Conservation (phyloP, 1,140 invertebrate species). For the Drosophila guanche region DNA sequence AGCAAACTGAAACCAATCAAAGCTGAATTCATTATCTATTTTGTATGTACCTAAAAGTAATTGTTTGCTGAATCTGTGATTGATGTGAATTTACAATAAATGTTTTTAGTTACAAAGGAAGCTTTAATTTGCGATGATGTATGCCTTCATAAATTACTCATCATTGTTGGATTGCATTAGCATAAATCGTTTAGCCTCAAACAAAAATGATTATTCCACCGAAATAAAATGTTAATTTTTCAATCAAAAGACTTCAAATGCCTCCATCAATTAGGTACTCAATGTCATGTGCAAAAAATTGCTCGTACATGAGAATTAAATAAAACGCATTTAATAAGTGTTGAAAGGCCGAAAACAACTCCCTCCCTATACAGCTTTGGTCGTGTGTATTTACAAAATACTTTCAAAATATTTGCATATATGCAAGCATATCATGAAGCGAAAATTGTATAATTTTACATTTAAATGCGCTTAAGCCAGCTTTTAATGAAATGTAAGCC, state of each 20-base stretch:
- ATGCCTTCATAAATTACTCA: no score
- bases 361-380: slow-evolving; percentile 23
- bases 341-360: slow-evolving; percentile 21
- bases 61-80: no score
- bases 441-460: slow-evolving; percentile 74
- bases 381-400: slow-evolving; percentile 57
- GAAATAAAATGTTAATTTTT: slow-evolving; percentile 2
- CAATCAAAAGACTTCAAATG: slow-evolving; percentile 11
- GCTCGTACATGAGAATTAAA: slow-evolving; percentile 25
- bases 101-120: no score
- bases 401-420: slow-evolving; percentile 68
- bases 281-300: slow-evolving; percentile 29
- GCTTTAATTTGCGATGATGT: no score
- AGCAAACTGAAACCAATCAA: no score
- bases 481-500: slow-evolving; percentile 75
- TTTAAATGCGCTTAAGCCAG: slow-evolving; percentile 73
- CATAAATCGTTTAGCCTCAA: no score
- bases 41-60: no score
- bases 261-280: slow-evolving; percentile 15
- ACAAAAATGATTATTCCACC: not conserved
- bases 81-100: no score
- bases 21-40: no score
- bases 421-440: slow-evolving; percentile 59
- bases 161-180: no score
- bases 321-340: slow-evolving; percentile 36